These are phyloP conservation scores for Minunthozetes semirufus DNA, from an alignment of 2,888 invertebrate species.

Conservation along the genomic window DNA sequence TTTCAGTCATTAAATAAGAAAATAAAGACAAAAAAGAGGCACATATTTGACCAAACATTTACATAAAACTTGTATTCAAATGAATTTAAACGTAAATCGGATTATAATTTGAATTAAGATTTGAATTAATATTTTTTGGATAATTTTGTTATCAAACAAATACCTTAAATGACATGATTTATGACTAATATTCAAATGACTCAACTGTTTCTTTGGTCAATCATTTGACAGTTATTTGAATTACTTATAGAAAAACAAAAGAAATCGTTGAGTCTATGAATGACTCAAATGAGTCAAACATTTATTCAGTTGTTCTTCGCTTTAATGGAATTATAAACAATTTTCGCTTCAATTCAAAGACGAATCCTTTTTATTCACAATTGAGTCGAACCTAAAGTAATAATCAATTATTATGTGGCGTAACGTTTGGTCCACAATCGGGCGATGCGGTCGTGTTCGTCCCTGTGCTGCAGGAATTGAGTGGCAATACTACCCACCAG, in stretches of 20 bases:
- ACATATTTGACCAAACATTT: neutral
- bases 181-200: neutral
- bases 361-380: neutral
- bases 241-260: neutral
- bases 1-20: neutral
- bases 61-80: neutral
- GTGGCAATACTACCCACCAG: slow-evolving; percentile 96
- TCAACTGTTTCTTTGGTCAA: slow-evolving; percentile 8
- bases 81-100: neutral
- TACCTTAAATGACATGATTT: neutral
- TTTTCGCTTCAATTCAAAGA: too few species aligned
- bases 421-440: slow-evolving; percentile 98
- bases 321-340: neutral
- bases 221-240: neutral
- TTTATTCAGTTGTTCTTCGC: neutral
- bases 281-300: neutral
- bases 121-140: neutral
- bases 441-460: slow-evolving; percentile 96
- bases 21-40: slow-evolving; percentile 2
- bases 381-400: slow-evolving; percentile 5
- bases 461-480: slow-evolving; percentile 92
- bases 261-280: neutral
- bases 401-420: slow-evolving; percentile 64
- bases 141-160: neutral
- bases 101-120: neutral